Evolutionary conservation across 1,140 invertebrate genomes (phyloP).

Genomic region (Luehdorfia chinensis): DNA sequence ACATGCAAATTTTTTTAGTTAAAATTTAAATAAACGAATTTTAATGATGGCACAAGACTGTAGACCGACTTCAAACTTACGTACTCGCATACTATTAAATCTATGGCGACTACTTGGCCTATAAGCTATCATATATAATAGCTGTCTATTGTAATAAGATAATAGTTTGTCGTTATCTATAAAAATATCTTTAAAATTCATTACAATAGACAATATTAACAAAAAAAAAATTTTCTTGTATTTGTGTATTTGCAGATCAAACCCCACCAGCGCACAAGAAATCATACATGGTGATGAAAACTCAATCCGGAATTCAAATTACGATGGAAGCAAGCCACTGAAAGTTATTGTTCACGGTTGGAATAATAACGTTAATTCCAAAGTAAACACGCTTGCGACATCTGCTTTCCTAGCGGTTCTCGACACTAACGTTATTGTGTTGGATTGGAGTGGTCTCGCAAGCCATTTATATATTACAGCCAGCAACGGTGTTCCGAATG

Average conservation of each 20-base stretch:
- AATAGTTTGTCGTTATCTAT: too few species aligned
- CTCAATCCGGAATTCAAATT: slow-evolving; percentile 42
- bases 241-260: slow-evolving; percentile 27
- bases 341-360: slow-evolving; percentile 56
- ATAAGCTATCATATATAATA: too few species aligned
- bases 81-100: too few species aligned
- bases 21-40: too few species aligned
- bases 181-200: too few species aligned
- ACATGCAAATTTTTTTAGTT: too few species aligned
- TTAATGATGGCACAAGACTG: too few species aligned
- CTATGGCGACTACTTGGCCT: too few species aligned
- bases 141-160: too few species aligned
- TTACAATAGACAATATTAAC: too few species aligned
- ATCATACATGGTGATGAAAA: slow-evolving; percentile 33
- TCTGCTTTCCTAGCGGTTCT: slow-evolving; percentile 61
- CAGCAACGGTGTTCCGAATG: slow-evolving; percentile 63
- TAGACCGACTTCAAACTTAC: too few species aligned
- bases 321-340: slow-evolving; percentile 23
- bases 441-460: slow-evolving; percentile 51
- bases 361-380: slow-evolving; percentile 44
- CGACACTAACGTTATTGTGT: slow-evolving; percentile 78
- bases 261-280: slow-evolving; percentile 32
- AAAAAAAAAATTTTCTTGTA: too few species aligned
- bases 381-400: slow-evolving; percentile 34
- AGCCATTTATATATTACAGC: slow-evolving; percentile 61